Base-by-base conservation (phyloP, 2,113 vertebrate species). In the Vidua macroura region DNA sequence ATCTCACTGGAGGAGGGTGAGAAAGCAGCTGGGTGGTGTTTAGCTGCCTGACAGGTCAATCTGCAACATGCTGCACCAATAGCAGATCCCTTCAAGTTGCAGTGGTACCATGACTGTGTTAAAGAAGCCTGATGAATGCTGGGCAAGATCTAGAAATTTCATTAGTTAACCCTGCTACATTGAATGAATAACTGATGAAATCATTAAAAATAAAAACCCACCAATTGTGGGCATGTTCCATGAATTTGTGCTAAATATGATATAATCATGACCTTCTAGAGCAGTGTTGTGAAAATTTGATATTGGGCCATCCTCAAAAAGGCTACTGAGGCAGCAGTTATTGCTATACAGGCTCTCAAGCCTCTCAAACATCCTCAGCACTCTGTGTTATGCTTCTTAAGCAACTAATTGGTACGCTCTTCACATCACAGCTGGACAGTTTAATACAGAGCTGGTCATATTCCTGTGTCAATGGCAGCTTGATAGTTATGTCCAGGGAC, bases 381-480 rank as follows among this genome's bases (percentile, higher is more conserved):
- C 58, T 11, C 11, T 52, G 18, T 33, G 33, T 44, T 88, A n/a
- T 9, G 10, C 37, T 68, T 44, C 62, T 83, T 63, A 81, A 84
- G 76, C 68, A 64, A 48, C 51, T 72, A 81, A 82, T 33, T 68
- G 74, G 31, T 95, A 66, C 2, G 0, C 72, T 49, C 43, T 73
- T 43, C 63, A 59, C 60, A 62, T 94, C 64, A 67, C 68, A 95
- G 55, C 55, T 90, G 88, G 76, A 81, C 56, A 63, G 43, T 67
- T 92, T 77, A 77, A 92, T 67, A 81, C 35, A 78, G 79, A 67
- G 55, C 48, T 78, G 86, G 63, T 95, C 86, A 88, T 63, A 83
- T 37, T 39, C 55, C 52, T 49, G 46, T 70, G 56, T 78, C 92
- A 92, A 92, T 52, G 69, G 52, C 69, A 93, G 73, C 44, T 83